Evolutionary conservation across 2,113 vertebrate species (phyloP), one percentile per base, ranked within the genome.

Genomic region (Zosterops lateralis): DNA sequence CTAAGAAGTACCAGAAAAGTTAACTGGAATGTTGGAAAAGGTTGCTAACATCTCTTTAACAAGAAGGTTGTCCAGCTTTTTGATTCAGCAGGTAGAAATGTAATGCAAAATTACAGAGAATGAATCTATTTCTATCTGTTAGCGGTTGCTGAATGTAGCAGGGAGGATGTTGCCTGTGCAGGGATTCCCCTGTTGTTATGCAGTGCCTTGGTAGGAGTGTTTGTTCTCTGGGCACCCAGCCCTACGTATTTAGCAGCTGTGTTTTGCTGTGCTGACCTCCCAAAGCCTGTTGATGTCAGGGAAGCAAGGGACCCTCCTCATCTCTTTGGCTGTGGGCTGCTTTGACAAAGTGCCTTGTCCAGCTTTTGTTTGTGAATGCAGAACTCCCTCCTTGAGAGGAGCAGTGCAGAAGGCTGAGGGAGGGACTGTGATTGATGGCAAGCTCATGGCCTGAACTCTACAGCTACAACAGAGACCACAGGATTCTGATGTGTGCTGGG

Each of bases 21-120:
- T 48, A 51, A 34, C 15, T n/a, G 0, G 0, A 17, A 47, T 1
- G 2, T 17, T 94, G 64, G 28, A 34, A 22, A 57, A 53, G 19
- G 7, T 77, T 81, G 14, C 21, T 17, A 12, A 8, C 56, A 56
- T 29, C 26, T 90, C 25, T 72, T 25, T 32, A 22, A 26, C 1
- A 9, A 10, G 20, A 18, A 75, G 51, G 20, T 45, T 72, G 22
- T 67, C 8, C 28, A 72, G 1, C 17, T 66, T 50, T 56, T 24
- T 42, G 24, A 26, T 72, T 72, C 44, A 36, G 8, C 32, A 45
- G 40, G 25, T 84, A 66, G 20, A 62, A 80, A 25, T 57, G 7
- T 17, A 68, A 54, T 66, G 36, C 20, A 61, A 22, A 88, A 77
- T 74, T 20, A 18, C 0, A 58, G 80, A 47, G n/a, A 78, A 25